Base-by-base conservation (phyloP, 1,140 invertebrate species). In the Brachionus asplanchnoidis region DNA sequence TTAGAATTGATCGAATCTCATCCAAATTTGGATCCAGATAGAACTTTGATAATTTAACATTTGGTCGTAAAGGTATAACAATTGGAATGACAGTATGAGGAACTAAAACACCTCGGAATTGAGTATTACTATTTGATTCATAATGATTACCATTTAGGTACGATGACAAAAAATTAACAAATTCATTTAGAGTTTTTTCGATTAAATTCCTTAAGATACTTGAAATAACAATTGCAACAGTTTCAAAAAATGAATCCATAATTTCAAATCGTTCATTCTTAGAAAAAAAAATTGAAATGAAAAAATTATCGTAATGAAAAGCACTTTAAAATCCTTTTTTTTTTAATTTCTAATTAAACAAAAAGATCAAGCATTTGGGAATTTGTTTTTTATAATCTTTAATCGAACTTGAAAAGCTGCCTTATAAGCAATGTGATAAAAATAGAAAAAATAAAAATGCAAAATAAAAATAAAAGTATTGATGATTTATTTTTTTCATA, bases 241-340 rank as follows among this genome's bases (percentile, higher is more conserved):
- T 44, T 3, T 82, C 53, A 23, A 82, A 82, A 68, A 42, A 68
- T 82, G n/a, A 17, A 20, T 82, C 50, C 28, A 82, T 82, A 40
- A 82, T 20, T 11, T 26, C 20, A 11, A 82, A 11, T 20, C 53
- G 53, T 23, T 60, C 46, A 26, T 40, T 40, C 78, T 60, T 28
- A 28, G 2, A 28, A 28, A 28, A 28, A 28, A 28, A 28, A n/a
- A n/a, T n/a, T n/a, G n/a, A n/a, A n/a, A n/a, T n/a, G n/a, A n/a
- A n/a, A n/a, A n/a, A n/a, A n/a, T n/a, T n/a, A n/a, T n/a, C n/a
- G n/a, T n/a, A n/a, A n/a, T n/a, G n/a, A n/a, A n/a, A n/a, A n/a
- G n/a, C n/a, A n/a, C n/a, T n/a, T n/a, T n/a, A n/a, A n/a, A n/a
- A n/a, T n/a, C n/a, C n/a, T n/a, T n/a, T n/a, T n/a, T n/a, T n/a